Conservation (phyloP, 1,140 invertebrate genomes). For the Pomacea maculata region DNA sequence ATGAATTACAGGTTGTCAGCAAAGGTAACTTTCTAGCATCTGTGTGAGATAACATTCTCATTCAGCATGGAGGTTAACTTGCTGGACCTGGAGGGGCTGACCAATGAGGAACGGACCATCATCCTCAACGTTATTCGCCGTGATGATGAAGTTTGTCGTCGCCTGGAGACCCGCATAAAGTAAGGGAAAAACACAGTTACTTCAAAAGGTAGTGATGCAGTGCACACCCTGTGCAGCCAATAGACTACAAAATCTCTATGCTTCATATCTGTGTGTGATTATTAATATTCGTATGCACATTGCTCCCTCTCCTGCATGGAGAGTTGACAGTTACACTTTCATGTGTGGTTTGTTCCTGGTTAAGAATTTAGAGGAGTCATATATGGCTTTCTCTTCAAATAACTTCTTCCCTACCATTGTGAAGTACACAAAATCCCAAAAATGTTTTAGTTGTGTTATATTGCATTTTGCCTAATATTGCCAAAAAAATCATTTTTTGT, state of each 20-base stretch:
- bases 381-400: too few species aligned
- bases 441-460: background rate
- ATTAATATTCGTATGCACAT: too few species aligned
- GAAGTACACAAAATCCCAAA: background rate
- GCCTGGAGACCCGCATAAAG: slow-evolving; percentile 35
- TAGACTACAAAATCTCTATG: too few species aligned
- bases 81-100: slow-evolving; percentile 33
- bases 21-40: background rate
- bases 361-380: too few species aligned
- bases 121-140: slow-evolving; percentile 39
- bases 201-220: too few species aligned
- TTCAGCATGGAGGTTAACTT: slow-evolving; percentile 15
- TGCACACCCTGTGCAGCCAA: too few species aligned
- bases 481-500: background rate
- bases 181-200: slow-evolving; percentile 1
- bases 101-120: slow-evolving; percentile 35
- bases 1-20: too few species aligned
- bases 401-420: background rate
- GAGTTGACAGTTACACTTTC: too few species aligned
- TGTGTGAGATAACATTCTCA: background rate
- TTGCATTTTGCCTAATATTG: background rate
- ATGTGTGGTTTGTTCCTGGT: too few species aligned
- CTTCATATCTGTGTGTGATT: too few species aligned
- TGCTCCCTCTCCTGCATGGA: too few species aligned
- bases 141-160: slow-evolving; percentile 36